These are phyloP conservation scores for Cephus pygmeus DNA, from an alignment of 2,888 invertebrate species.

Conservation along the genomic window DNA sequence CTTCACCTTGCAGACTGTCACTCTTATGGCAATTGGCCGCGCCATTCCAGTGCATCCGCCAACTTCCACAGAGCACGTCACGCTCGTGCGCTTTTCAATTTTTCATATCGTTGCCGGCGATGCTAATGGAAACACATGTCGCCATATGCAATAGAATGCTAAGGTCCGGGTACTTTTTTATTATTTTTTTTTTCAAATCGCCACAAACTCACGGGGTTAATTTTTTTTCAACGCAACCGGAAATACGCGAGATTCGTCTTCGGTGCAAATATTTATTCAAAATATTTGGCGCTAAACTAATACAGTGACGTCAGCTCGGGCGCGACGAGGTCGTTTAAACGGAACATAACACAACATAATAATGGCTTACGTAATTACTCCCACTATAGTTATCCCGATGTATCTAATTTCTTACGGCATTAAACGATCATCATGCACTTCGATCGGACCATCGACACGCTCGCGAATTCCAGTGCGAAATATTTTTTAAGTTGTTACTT, in stretches of 20 bases:
- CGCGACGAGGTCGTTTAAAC: slow-evolving; percentile 31
- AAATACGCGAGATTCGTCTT: neutral
- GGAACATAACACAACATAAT: slow-evolving; percentile 34
- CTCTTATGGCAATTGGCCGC: neutral
- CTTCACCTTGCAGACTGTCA: slow-evolving; percentile 10
- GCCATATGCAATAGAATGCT: neutral
- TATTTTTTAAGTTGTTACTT: neutral
- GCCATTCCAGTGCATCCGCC: neutral
- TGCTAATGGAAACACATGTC: neutral
- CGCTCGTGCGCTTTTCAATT: neutral
- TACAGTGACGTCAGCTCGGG: slow-evolving; percentile 6
- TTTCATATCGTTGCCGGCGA: neutral
- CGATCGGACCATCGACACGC: neutral
- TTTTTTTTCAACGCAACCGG: neutral
- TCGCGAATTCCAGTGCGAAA: neutral
- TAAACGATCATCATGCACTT: neutral
- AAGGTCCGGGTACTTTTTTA: neutral
- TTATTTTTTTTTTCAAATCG: neutral
- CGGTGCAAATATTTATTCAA: neutral
- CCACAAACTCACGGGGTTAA: neutral
- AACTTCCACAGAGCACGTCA: neutral
- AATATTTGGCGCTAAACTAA: slow-evolving; percentile 15
- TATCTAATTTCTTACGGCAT: neutral
- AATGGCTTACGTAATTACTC: slow-evolving; percentile 33
- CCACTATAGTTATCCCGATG: neutral